Evolutionary conservation across 2,797 vertebrate genomes (phyloP), one percentile per base, ranked within the genome.

Genomic region (Rhinichthys osculus): DNA sequence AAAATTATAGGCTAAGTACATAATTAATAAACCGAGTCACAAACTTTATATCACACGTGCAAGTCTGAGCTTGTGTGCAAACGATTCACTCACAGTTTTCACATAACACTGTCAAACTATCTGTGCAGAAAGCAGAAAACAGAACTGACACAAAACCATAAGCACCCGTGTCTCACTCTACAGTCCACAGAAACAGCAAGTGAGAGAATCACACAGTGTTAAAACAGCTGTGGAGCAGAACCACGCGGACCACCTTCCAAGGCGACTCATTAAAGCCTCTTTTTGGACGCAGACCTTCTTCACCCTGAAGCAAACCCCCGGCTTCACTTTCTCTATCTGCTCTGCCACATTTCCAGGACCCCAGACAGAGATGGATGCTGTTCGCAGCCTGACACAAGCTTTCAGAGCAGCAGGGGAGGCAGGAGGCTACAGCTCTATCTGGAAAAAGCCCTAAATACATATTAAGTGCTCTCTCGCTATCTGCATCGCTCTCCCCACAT

Each of bases 381-480:
- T 86, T 81, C 40, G 47, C 76, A 77, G 87, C 17, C 84, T 44
- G 87, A 85, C 67, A 83, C 83, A 44, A 83, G 73, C 71, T 71
- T 78, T 40, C 69, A 73, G 50, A 69, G 54, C 78, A 57, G 64
- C 72, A 71, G 78, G 86, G 73, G 84, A 82, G 40, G 74, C 35
- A 44, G 86, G 7, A 73, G 70, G 21, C 54, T 81, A 78, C 83
- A 78, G 64, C 74, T 94, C 92, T 92, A 89, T 86, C 57, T 14
- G 77, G 91, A 90, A 91, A 91, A 79, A 85, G 83, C 54, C 84
- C 77, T 85, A 85, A 85, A 85, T 85, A 85, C 77, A 80, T 85
- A 85, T 80, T 85, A 85, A 85, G 77, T 85, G 84, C 74, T 79
- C 71, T 81, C 78, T 81, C 21, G 11, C 54, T 72, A 73, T 80